phyloP scores from a whole-genome alignment of 2,797 vertebrate species.

The Chelon auratus region DNA sequence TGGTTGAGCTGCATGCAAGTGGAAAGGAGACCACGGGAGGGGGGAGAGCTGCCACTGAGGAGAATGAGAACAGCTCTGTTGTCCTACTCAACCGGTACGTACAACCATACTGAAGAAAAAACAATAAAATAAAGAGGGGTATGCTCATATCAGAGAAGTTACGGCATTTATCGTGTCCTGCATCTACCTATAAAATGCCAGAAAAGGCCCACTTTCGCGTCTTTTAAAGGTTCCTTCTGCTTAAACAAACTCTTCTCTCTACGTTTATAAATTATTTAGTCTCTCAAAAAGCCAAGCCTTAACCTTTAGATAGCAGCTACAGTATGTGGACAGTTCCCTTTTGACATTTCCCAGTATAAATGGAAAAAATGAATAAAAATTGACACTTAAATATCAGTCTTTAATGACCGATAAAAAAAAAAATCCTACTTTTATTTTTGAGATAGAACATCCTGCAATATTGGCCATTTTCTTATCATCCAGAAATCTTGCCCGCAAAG shows the following conservation, averaged over 20 bases:
- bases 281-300: conserved; percentile 32
- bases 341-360: conserved; percentile 3
- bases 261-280: conserved; percentile 36
- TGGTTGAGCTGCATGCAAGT: conserved; percentile 93
- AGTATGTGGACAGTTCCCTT: conserved; percentile 4
- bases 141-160: conserved; percentile 7
- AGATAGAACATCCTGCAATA: background rate
- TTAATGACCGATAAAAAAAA: background rate
- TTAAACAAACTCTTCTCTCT: conserved; percentile 28
- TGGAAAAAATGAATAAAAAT: conserved; percentile 1
- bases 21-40: conserved; percentile 68
- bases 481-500: conserved; percentile 10
- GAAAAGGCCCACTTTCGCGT: background rate
- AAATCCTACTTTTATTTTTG: background rate
- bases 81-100: conserved; percentile 45
- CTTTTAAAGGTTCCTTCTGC: conserved; percentile 15
- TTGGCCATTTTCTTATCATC: background rate
- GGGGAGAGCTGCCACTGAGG: conserved; percentile 50
- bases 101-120: conserved; percentile 31
- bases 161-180: conserved; percentile 18
- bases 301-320: conserved; percentile 4
- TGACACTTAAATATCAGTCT: background rate
- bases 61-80: conserved; percentile 54
- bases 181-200: conserved; percentile 13
- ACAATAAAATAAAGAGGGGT: background rate